Conservation (phyloP, 2,888 invertebrate genomes). For the Agapostemon virescens region DNA sequence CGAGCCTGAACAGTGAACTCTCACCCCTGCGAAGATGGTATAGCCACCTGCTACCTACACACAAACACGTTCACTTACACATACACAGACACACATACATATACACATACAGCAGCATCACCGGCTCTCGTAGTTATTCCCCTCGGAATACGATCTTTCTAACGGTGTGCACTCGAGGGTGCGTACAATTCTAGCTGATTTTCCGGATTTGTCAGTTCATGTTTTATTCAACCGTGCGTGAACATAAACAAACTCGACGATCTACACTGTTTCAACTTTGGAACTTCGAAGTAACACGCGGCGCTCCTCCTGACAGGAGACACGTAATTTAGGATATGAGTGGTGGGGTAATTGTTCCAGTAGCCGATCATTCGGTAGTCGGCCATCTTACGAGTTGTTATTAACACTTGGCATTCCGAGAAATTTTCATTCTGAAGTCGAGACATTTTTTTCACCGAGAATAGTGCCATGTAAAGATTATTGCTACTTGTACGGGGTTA, state of each 20-base stretch:
- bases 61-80: not conserved
- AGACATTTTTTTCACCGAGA: too few relatives aligned
- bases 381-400: too few relatives aligned
- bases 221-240: conserved; percentile 9
- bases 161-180: not conserved
- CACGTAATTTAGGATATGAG: too few relatives aligned
- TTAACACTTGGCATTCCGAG: too few relatives aligned
- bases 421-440: too few relatives aligned
- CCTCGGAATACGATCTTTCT: conserved; percentile 25
- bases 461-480: too few relatives aligned
- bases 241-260: not conserved
- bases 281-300: conserved; percentile 3
- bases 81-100: not conserved
- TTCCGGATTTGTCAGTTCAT: conserved; percentile 13
- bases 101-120: not conserved
- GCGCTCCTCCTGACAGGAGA: not conserved
- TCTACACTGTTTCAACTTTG: not conserved
- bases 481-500: too few relatives aligned
- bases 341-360: too few relatives aligned
- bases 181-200: conserved; percentile 11
- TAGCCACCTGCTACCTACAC: conserved; percentile 52
- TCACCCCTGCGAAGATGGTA: conserved; percentile 49
- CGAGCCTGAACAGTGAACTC: conserved; percentile 53
- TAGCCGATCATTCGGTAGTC: too few relatives aligned
- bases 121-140: conserved; percentile 27